Percentiles rank a stretch among this genome's conserved stretches.
Conservation (phyloP, 2,888 invertebrate genomes). For the Drosophila nr. perissopoda region DNA sequence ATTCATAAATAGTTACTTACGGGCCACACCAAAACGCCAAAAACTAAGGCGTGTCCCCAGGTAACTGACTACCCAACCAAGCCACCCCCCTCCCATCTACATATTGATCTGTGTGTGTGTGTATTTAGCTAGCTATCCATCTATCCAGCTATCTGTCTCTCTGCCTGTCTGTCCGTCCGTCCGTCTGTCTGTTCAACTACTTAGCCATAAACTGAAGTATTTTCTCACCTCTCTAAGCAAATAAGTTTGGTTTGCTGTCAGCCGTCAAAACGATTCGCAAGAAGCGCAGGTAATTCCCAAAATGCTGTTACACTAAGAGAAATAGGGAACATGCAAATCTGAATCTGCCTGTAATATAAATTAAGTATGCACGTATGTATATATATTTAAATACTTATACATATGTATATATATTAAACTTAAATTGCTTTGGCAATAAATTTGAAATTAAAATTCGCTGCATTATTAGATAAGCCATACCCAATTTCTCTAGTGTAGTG, state of each 20-base stretch:
- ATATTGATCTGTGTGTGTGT: constrained; percentile 2
- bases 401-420: not conserved
- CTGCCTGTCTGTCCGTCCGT: constrained; percentile 1
- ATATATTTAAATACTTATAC: not conserved
- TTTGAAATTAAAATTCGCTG: too few relatives aligned
- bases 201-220: constrained; percentile 74
- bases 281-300: constrained; percentile 77
- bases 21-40: constrained; percentile 54
- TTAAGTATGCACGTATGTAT: not conserved
- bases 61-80: constrained; percentile 22
- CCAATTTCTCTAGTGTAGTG: not conserved
- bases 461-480: too few relatives aligned
- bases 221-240: constrained; percentile 69
- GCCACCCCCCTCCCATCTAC: not conserved
- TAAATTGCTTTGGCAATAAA: not conserved
- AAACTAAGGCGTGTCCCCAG: constrained; percentile 62
- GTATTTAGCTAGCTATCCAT: constrained; percentile 2
- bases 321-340: constrained; percentile 1
- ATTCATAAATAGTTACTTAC: constrained; percentile 80
- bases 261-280: constrained; percentile 67
- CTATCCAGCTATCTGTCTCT: constrained; percentile 13
- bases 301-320: constrained; percentile 52
- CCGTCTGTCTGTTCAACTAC: constrained; percentile 64
- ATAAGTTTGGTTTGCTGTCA: constrained; percentile 41
- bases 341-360: not conserved